These are phyloP conservation scores for Otolemur crassicaudatus DNA, from an alignment of 2,797 vertebrate genomes.

Conservation along the genomic window DNA sequence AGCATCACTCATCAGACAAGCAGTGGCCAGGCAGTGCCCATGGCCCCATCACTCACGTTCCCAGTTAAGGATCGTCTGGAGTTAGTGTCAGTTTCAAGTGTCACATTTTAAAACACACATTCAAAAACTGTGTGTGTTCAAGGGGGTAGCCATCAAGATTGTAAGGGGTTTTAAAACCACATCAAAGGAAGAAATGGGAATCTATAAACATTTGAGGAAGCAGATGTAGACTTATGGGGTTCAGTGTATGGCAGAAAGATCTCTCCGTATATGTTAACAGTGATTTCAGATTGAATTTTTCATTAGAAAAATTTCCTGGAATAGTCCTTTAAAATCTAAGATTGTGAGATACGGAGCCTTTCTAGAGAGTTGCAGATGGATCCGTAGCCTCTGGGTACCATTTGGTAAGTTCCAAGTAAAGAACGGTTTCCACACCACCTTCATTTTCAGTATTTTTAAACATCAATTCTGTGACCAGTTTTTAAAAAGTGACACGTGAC, in stretches of 20 bases:
- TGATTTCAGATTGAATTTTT: not conserved
- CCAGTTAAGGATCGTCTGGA: not conserved
- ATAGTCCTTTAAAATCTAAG: not conserved
- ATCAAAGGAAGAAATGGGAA: not conserved
- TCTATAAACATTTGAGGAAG: slow-evolving; percentile 35
- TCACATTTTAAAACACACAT: slow-evolving; percentile 17
- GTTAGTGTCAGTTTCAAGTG: slow-evolving; percentile 12
- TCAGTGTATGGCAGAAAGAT: not conserved
- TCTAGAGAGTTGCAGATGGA: not conserved
- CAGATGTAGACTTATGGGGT: not conserved
- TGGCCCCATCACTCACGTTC: not conserved
- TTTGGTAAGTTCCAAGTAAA: slow-evolving; percentile 7
- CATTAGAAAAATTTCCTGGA: not conserved
- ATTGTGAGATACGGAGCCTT: not conserved
- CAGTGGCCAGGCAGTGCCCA: not conserved
- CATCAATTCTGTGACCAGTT: not conserved
- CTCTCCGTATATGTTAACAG: not conserved
- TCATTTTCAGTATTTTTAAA: not conserved
- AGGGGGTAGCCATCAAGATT: not conserved
- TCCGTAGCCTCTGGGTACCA: not conserved
- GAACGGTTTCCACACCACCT: not conserved
- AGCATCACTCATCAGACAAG: not conserved
- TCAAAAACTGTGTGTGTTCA: not conserved
- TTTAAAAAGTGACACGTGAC: not conserved
- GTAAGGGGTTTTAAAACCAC: not conserved